A percentile compares a stretch with the other conserved stretches of the same genome.
Evolutionary conservation across 2,888 invertebrate genomes (phyloP).

Genomic region (Chymomyza procnemis): DNA sequence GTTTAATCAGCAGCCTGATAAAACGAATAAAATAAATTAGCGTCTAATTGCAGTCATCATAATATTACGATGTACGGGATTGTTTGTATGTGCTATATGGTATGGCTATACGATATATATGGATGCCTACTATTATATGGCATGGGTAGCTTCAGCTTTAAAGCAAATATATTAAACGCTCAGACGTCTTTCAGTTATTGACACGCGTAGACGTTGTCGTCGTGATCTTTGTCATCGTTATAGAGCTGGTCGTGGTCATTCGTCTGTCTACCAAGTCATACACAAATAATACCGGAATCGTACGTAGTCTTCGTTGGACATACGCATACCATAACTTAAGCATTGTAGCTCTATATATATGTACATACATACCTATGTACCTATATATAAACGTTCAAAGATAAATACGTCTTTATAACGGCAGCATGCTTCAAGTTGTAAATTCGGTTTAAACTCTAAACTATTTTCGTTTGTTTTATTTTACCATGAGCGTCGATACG

Average conservation of each 20-base stretch:
- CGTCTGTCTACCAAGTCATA: slow-evolving; percentile 6
- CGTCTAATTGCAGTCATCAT: slow-evolving; percentile 46
- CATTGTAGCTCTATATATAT: background rate
- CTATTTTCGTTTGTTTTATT: background rate
- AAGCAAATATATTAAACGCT: slow-evolving; percentile 17
- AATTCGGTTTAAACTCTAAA: background rate
- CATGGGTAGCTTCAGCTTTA: slow-evolving; percentile 20
- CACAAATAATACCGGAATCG: background rate
- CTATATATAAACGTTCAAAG: background rate
- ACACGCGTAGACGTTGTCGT: slow-evolving; percentile 39
- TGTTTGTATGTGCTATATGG: background rate
- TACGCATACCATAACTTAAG: background rate
- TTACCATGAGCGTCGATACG: background rate
- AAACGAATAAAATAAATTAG: slow-evolving; percentile 31
- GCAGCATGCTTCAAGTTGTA: background rate
- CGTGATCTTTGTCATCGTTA: no score
- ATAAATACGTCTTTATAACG: background rate
- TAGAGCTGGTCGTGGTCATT: slow-evolving; percentile 3
- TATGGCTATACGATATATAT: no score
- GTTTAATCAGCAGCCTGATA: slow-evolving; percentile 44
- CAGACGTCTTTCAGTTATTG: slow-evolving; percentile 60
- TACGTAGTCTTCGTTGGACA: background rate
- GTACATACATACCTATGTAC: background rate
- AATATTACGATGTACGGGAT: background rate
- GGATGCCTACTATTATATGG: no score